Base-by-base conservation (phyloP, 1,140 invertebrate genomes). In the Rhyacophila brunnea region DNA sequence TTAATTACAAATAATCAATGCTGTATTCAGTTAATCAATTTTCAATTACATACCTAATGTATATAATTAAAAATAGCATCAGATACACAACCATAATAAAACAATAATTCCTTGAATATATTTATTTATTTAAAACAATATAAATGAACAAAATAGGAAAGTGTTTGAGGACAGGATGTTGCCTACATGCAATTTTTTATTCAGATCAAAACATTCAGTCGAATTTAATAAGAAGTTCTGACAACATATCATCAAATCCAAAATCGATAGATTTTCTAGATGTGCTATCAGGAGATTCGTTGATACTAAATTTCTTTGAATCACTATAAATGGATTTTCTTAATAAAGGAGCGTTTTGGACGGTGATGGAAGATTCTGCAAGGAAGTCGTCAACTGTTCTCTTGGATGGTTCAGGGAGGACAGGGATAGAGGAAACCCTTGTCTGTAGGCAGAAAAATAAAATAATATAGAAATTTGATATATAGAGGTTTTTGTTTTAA, bases 181-280 rank as follows among this genome's bases (percentile, higher is more conserved):
- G n/a, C n/a, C n/a, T n/a, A n/a, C n/a, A n/a, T n/a, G n/a, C n/a
- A n/a, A n/a, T n/a, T n/a, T n/a, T n/a, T n/a, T n/a, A n/a, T n/a
- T n/a, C n/a, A 35, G n/a, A 7, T 35, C n/a, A n/a, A 35, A 35
- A 7, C n/a, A 17, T 15, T 32, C 28, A 50, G 3, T 50, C 11
- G 28, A 53, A 43, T 32, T 57, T 57, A n/a, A 40, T 40, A 18
- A 59, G 14, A 36, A 64, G 18, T 11, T 48, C 47, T 19, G 47
- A 32, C 18, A 54, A 49, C 50, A 53, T 57, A 60, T 52, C 60
- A 14, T 64, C 44, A 44, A 61, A 49, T 58, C 34, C 48, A 28
- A 62, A 62, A 19, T 55, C 43, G 11, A 60, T 49, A 32, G 55
- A 54, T 9, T 58, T 44, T 54, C 58, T 47, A 17, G 14, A 15